A percentile compares a stretch with the other conserved stretches of the same genome.
These are phyloP conservation scores for Saxidomus purpurata DNA, from an alignment of 1,140 invertebrate genomes.

Conservation along the genomic window DNA sequence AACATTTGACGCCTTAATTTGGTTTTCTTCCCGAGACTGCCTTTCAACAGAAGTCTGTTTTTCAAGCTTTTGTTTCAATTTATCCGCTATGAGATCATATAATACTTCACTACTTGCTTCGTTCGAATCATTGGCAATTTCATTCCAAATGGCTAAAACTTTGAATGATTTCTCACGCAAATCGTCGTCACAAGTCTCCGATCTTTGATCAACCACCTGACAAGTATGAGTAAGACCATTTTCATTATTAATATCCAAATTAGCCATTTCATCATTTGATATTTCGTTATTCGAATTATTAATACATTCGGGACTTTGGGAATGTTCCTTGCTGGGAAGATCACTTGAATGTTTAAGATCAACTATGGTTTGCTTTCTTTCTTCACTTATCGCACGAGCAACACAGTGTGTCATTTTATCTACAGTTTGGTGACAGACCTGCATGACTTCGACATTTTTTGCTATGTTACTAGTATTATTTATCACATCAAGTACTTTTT, in stretches of 20 bases:
- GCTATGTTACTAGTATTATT: neutral
- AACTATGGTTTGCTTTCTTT: neutral
- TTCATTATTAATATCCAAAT: no score
- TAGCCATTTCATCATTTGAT: no score
- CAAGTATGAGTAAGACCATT: no score
- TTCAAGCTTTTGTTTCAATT: neutral
- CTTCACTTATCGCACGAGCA: slow-evolving; percentile 30
- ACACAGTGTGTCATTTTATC: slow-evolving; percentile 8
- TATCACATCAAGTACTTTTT: no score
- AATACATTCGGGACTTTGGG: neutral
- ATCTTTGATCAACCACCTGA: neutral
- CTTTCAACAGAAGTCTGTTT: neutral
- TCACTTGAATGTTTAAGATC: neutral
- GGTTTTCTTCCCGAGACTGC: neutral
- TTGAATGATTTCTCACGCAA: neutral
- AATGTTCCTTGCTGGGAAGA: neutral
- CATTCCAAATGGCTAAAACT: slow-evolving; percentile 51
- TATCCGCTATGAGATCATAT: slow-evolving; percentile 49
- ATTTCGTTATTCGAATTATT: no score
- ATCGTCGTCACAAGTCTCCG: neutral
- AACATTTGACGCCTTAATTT: neutral
- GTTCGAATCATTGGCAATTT: slow-evolving; percentile 19
- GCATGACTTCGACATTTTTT: neutral
- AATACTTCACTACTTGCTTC: slow-evolving; percentile 48
- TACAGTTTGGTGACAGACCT: neutral